These are phyloP conservation scores for Scophthalmus maximus DNA, from an alignment of 2,113 vertebrate genomes.

Conservation along the genomic window DNA sequence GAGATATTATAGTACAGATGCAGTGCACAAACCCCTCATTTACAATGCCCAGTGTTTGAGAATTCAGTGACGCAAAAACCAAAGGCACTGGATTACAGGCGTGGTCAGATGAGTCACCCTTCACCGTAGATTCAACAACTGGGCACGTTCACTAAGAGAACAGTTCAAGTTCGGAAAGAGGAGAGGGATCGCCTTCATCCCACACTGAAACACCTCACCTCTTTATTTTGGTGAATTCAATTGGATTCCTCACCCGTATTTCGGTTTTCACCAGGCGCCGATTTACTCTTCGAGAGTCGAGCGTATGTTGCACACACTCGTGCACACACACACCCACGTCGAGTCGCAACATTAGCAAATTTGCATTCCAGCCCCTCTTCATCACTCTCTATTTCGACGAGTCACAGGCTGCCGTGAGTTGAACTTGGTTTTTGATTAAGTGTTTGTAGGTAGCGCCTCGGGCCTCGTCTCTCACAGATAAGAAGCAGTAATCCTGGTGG, in stretches of 20 bases:
- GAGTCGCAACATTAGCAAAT: slow-evolving; percentile 71
- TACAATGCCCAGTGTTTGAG: not conserved
- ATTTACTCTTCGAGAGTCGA: slow-evolving; percentile 31
- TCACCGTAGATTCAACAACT: not conserved
- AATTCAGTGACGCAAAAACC: not conserved
- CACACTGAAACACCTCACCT: too few species aligned
- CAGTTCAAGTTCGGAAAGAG: too few species aligned
- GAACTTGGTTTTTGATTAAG: slow-evolving; percentile 82
- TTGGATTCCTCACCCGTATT: slow-evolving; percentile 9
- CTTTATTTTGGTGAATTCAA: too few species aligned
- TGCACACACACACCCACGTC: slow-evolving; percentile 34
- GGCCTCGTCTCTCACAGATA: slow-evolving; percentile 76
- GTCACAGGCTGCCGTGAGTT: slow-evolving; percentile 70
- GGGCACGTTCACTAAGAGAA: not conserved
- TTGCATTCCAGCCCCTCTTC: slow-evolving; percentile 74
- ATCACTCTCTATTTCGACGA: slow-evolving; percentile 73
- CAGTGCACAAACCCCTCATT: not conserved
- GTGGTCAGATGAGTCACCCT: not conserved
- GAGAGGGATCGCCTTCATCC: too few species aligned
- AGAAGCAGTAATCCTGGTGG: slow-evolving; percentile 71
- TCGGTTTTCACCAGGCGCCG: slow-evolving; percentile 48
- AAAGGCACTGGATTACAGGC: not conserved
- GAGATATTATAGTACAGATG: not conserved
- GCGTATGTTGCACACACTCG: slow-evolving; percentile 23
- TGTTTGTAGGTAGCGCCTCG: slow-evolving; percentile 82